Conservation (phyloP, 2,797 vertebrate genomes). For the Lemur catta region DNA sequence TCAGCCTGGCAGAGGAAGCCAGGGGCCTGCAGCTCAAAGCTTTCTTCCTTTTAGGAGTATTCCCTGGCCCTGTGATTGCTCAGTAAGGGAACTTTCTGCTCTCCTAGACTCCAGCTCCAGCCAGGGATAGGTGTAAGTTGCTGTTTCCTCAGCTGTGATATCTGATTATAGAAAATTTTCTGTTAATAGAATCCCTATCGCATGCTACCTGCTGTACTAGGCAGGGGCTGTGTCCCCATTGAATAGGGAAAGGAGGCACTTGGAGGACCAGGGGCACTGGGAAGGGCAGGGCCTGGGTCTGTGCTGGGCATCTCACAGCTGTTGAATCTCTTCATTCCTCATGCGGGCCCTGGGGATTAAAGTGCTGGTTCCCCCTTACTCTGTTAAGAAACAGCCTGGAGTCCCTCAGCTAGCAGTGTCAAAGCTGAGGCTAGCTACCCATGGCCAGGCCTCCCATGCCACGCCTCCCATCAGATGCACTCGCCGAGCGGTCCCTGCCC, state of each 20-base stretch:
- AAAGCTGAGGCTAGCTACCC: not conserved
- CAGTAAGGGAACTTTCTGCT: not conserved
- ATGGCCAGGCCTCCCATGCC: rapidly evolving
- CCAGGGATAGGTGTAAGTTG: not conserved
- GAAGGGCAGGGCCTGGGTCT: not conserved
- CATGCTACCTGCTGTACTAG: not conserved
- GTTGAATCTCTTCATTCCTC: not conserved
- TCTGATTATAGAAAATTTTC: not conserved
- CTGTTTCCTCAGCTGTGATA: not conserved
- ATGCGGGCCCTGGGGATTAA: not conserved
- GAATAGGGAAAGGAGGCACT: not conserved
- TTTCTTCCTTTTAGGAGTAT: not conserved
- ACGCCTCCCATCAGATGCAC: not conserved
- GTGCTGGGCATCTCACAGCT: not conserved
- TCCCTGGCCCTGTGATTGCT: not conserved
- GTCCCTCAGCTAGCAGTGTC: not conserved
- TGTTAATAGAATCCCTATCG: not conserved
- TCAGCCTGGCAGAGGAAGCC: not conserved
- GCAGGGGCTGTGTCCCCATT: not conserved
- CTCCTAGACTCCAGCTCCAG: not conserved
- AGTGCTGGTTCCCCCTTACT: not conserved
- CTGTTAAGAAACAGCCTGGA: not conserved
- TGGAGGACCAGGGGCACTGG: not conserved
- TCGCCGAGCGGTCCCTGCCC: not conserved
- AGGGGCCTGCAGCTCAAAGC: not conserved